Percentiles rank a stretch among this genome's conserved stretches.
These are phyloP conservation scores for Euwallacea similis DNA, from an alignment of 1,140 invertebrate genomes.

Conservation along the genomic window DNA sequence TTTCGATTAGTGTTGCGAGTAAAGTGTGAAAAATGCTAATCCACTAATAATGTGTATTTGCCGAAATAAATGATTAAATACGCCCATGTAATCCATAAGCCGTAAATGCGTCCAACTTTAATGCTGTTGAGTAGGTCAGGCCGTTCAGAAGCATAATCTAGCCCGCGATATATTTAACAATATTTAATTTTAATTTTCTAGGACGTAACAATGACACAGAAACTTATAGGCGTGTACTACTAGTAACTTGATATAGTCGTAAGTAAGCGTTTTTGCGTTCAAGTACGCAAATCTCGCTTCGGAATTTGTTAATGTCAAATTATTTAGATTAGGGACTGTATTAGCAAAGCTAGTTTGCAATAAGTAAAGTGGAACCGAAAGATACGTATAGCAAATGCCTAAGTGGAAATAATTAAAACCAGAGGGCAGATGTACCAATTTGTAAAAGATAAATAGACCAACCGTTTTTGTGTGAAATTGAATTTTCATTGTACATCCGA, in stretches of 20 bases:
- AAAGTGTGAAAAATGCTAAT: too few species aligned
- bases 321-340: not conserved
- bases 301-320: conserved; percentile 3
- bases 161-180: conserved; percentile 19
- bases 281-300: not conserved
- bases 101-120: conserved; percentile 25
- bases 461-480: too few species aligned
- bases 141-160: conserved; percentile 19
- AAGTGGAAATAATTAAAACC: too few species aligned
- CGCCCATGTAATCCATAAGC: conserved; percentile 15
- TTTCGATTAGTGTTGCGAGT: too few species aligned
- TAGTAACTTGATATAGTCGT: conserved; percentile 21
- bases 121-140: conserved; percentile 33
- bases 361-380: too few species aligned
- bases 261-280: not conserved
- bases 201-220: conserved; percentile 30
- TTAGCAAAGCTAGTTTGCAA: too few species aligned
- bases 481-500: too few species aligned
- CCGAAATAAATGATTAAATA: conserved; percentile 6
- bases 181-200: conserved; percentile 33
- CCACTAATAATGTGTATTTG: not conserved
- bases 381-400: too few species aligned
- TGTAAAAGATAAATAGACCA: too few species aligned
- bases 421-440: too few species aligned
- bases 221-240: conserved; percentile 23